These are phyloP conservation scores for Pantelozetes paolii DNA, from an alignment of 2,888 invertebrate genomes.

Conservation along the genomic window DNA sequence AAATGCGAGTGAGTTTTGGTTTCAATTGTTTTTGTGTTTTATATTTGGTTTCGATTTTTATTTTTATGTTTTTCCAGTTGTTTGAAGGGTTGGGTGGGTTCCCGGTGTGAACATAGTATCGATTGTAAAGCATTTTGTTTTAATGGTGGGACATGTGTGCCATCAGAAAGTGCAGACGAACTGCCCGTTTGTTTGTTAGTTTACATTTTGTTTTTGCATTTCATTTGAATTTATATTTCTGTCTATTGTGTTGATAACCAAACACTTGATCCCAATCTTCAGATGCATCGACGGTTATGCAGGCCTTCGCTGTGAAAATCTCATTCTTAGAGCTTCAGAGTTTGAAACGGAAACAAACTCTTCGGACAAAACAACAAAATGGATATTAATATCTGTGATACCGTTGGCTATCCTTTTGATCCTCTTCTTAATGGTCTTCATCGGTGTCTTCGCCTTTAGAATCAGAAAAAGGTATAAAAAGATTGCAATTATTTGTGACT, in stretches of 20 bases:
- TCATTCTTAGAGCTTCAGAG: not conserved
- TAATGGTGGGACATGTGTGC: constrained; percentile 58
- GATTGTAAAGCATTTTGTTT: constrained; percentile 57
- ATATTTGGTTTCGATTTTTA: constrained; percentile 22
- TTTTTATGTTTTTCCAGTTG: constrained; percentile 52
- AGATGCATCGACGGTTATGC: constrained; percentile 33
- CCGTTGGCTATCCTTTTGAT: constrained; percentile 4
- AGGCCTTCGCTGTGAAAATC: constrained; percentile 33
- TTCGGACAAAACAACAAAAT: constrained; percentile 30
- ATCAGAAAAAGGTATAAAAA: constrained; percentile 43
- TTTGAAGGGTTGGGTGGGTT: constrained; percentile 60
- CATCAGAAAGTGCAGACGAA: constrained; percentile 47
- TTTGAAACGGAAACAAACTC: not conserved
- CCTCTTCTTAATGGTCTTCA: constrained; percentile 10
- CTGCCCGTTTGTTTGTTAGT: constrained; percentile 54
- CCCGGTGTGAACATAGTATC: constrained; percentile 57
- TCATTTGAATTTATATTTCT: constrained; percentile 42
- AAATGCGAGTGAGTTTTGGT: constrained; percentile 54
- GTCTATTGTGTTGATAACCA: no score
- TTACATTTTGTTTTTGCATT: no score
- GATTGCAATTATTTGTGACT: not conserved
- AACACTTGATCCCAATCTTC: not conserved
- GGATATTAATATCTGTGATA: constrained; percentile 34
- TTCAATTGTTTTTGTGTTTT: constrained; percentile 5
- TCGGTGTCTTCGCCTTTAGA: constrained; percentile 45